Base-by-base conservation (phyloP, 1,140 invertebrate species). In the Steinernema khuongi region DNA sequence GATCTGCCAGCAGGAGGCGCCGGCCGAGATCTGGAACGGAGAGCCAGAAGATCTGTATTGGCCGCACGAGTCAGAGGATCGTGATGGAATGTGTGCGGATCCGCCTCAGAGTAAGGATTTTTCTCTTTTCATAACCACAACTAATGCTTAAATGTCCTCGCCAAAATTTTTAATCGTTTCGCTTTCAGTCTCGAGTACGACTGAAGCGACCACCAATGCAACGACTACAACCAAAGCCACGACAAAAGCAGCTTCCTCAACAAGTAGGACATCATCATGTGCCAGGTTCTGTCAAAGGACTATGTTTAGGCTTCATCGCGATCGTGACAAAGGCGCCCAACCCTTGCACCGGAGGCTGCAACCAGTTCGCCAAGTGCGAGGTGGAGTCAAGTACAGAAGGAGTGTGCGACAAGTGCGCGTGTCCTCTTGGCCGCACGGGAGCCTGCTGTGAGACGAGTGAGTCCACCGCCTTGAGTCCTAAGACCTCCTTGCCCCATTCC, bases 371-470 rank as follows among this genome's bases (percentile, higher is more conserved):
- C 36, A 11, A n/a, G 36, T 41, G 36, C 36, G 36, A 41, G 36
- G 36, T 41, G 7, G n/a, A 41, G 7, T 7, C 50, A 7, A 60
- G 14, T 14, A 60, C 26, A 14, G 14, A 14, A 2, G 50, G 50
- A 4, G 50, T 60, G 4, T 60, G 50, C 50, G 50, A 60, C 11
- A 60, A 60, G 19, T 60, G 50, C 50, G 50, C 50, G 50, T 60
- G 50, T 26, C 50, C 50, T 22, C 7, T n/a, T 2, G 50, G 50
- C 11, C 11, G 50, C 4, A 60, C 50, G 11, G 50, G 50, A 2
- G 26, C 11, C 50, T 60, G 50, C 50, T 60, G 50, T 22, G 50
- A 60, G 22, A 22, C 19, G 50, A 60, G 50, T 60, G 4, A 7
- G 50, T 60, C 50, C 4, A 7, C 11, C 50, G 11, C 11, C 14